Base-by-base conservation (phyloP, 2,113 vertebrate genomes). In the Lasiurus borealis region DNA sequence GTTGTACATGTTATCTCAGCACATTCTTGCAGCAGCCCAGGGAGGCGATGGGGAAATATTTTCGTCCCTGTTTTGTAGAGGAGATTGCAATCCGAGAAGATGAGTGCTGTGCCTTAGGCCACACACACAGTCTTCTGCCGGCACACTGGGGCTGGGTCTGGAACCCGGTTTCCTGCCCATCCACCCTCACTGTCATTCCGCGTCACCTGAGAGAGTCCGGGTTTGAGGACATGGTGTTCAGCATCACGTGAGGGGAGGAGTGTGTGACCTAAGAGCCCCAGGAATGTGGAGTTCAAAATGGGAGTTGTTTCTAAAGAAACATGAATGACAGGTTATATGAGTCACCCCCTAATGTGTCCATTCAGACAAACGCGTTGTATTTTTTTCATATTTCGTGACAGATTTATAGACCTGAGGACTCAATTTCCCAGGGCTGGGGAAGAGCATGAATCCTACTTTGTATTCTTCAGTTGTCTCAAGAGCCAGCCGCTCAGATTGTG, bases 311-410 rank as follows among this genome's bases (percentile, higher is more conserved):
- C 16, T 57, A 57, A 57, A 27, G 57, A 75, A 72, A 77, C 48
- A 62, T 88, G n/a, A 80, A 7, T 91, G 86, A 62, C 50, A 86
- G 54, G 13, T 80, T 92, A 50, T 46, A 27, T 59, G 75, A 57
- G 12, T 25, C n/a, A 50, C 25, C 15, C 66, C 77, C 15, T 73
- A 66, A 80, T 59, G 80, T 81, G 18, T 77, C 71, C 71, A 34
- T 90, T 89, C 16, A 73, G 75, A 89, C 54, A 95, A 59, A 89
- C 36, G 21, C 5, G 34, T 95, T 73, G 94, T 88, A 50, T 85
- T 92, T 93, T 76, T 76, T 54, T 73, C 19, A 0, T 78, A 34
- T 78, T 88, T 29, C 8, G 3, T 85, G 77, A 52, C 69, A 71
- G 29, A 69, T 64, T 94, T 85, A 44, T 52, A 77, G 36, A 44